Evolutionary conservation across 1,140 invertebrate genomes (phyloP).

Genomic region (Belonocnema kinseyi): DNA sequence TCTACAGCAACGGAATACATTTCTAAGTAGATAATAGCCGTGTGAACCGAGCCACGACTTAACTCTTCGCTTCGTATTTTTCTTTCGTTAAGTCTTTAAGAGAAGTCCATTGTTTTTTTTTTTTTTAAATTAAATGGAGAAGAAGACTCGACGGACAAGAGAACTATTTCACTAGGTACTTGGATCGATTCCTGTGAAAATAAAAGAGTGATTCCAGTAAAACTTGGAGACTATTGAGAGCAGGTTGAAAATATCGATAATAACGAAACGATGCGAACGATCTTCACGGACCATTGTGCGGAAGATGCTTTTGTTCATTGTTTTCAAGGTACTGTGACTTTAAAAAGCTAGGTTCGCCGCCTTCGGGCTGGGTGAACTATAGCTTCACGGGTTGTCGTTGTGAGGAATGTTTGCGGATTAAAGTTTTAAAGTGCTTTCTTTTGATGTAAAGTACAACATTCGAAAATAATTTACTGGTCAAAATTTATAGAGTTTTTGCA

Average conservation of each 20-base stretch:
- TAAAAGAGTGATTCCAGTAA: neutral
- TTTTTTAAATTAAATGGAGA: no score
- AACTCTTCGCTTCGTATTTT: slow-evolving; percentile 31
- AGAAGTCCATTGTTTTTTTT: slow-evolving; percentile 45
- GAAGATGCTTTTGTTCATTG: slow-evolving; percentile 41
- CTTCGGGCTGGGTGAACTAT: slow-evolving; percentile 29
- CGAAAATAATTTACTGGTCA: neutral
- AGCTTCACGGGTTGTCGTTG: slow-evolving; percentile 32
- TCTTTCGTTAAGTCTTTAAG: slow-evolving; percentile 41
- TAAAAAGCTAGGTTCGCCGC: no score
- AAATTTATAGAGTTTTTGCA: neutral
- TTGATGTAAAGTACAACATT: neutral
- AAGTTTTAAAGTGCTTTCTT: neutral
- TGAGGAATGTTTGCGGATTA: slow-evolving; percentile 32
- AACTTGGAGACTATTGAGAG: slow-evolving; percentile 8
- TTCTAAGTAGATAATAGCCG: slow-evolving; percentile 50
- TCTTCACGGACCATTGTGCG: slow-evolving; percentile 35
- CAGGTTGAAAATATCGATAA: slow-evolving; percentile 38
- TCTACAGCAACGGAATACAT: slow-evolving; percentile 31
- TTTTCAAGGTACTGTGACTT: slow-evolving; percentile 15
- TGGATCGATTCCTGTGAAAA: slow-evolving; percentile 7
- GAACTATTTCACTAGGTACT: neutral
- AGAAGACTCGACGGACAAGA: no score
- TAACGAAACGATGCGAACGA: slow-evolving; percentile 35
- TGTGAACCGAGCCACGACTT: slow-evolving; percentile 50